These are phyloP conservation scores for Misgurnus anguillicaudatus DNA, from an alignment of 2,113 vertebrate genomes.

Conservation along the genomic window DNA sequence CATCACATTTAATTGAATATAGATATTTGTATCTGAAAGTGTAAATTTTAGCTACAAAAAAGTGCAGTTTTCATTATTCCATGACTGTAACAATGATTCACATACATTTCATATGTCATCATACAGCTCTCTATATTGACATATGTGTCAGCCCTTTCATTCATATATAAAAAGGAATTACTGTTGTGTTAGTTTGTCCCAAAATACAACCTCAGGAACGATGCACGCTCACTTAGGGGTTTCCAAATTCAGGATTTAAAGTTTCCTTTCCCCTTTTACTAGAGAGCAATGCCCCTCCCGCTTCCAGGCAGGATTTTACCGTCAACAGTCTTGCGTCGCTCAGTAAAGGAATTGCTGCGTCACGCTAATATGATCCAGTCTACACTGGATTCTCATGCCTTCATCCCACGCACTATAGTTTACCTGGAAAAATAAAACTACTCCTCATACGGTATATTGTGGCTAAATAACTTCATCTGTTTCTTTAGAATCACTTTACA, in stretches of 20 bases:
- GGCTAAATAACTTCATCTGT: background rate
- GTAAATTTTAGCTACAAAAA: background rate
- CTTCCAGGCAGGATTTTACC: constrained; percentile 68
- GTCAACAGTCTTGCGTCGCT: constrained; percentile 73
- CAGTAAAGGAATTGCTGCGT: constrained; percentile 73
- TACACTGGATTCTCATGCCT: background rate
- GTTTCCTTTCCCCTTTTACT: constrained; percentile 58
- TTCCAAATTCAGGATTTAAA: constrained; percentile 71
- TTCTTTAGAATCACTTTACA: background rate
- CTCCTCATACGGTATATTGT: background rate
- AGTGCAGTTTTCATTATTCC: constrained; percentile 1
- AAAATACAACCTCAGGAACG: background rate
- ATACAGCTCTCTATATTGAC: background rate
- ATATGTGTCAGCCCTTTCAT: background rate
- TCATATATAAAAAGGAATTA: no score
- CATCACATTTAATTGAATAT: no score
- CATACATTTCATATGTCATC: constrained; percentile 3
- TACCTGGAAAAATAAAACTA: background rate
- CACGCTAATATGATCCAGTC: constrained; percentile 59
- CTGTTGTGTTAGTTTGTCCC: no score
- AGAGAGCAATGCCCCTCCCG: constrained; percentile 65
- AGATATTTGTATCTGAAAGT: no score
- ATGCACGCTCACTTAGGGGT: constrained; percentile 60
- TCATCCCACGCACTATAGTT: background rate
- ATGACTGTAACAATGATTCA: background rate